Evolutionary conservation across 2,113 vertebrate genomes (phyloP).

Genomic region (Rousettus leschenaultii): DNA sequence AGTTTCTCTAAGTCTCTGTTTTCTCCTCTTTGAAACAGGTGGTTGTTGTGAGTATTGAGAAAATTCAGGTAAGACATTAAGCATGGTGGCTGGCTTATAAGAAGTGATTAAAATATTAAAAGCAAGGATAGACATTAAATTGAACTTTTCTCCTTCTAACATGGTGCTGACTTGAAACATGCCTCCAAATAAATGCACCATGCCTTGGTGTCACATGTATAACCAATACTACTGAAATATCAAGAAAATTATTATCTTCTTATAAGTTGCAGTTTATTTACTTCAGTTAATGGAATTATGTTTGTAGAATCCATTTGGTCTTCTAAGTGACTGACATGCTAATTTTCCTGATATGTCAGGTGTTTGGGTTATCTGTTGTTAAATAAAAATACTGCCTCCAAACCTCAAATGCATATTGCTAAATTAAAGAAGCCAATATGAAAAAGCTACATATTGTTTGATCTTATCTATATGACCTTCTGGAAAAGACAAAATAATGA

Average conservation of each 20-base stretch:
- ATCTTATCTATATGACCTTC: neutral
- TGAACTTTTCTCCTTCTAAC: neutral
- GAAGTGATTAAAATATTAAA: neutral
- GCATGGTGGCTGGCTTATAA: too few species aligned
- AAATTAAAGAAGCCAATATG: neutral
- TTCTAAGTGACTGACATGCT: neutral
- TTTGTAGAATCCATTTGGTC: neutral
- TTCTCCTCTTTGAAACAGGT: neutral
- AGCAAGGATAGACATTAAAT: neutral
- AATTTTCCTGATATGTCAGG: neutral
- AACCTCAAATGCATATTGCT: neutral
- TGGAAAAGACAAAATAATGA: neutral
- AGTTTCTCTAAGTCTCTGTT: neutral
- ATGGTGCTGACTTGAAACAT: neutral
- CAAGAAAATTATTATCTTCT: neutral
- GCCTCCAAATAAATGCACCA: neutral
- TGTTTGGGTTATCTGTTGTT: neutral
- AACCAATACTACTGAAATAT: neutral
- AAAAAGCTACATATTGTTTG: neutral
- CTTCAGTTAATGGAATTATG: neutral
- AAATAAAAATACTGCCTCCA: neutral
- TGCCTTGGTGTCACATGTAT: rapidly evolving
- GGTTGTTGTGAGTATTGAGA: neutral
- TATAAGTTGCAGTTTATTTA: neutral
- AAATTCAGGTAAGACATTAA: neutral